A percentile compares a stretch with the other conserved stretches of the same genome.
Evolutionary conservation across 1,140 invertebrate genomes (phyloP).

Genomic region (Contarinia nasturtii): DNA sequence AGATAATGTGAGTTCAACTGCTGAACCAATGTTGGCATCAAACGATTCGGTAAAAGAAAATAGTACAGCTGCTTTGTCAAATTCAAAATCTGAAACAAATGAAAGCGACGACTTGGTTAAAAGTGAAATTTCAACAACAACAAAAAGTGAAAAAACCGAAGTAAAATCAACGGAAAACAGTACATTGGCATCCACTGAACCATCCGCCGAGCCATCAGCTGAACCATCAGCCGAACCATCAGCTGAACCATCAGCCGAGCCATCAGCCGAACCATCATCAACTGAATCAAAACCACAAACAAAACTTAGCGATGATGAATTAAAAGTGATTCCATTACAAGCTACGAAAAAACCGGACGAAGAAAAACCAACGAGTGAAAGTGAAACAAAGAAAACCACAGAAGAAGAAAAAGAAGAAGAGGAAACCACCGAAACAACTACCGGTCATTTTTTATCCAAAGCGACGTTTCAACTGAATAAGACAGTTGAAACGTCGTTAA

Average conservation of each 20-base stretch:
- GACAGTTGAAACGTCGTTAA: conserved; percentile 3
- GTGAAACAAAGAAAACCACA: background rate
- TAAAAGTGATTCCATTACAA: conserved; percentile 2
- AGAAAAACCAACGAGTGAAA: background rate
- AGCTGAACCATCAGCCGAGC: conserved; percentile 5
- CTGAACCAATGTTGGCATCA: background rate
- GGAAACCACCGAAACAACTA: conserved; percentile 3
- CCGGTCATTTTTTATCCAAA: conserved; percentile 6
- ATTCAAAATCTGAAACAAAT: background rate
- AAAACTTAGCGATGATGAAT: conserved; percentile 5
- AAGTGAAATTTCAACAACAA: background rate
- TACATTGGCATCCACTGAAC: background rate
- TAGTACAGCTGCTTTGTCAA: background rate
- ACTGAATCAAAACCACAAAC: conserved; percentile 9
- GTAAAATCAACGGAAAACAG: background rate
- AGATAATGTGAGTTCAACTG: background rate
- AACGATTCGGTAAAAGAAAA: background rate
- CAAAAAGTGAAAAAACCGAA: background rate
- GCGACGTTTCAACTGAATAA: conserved; percentile 6
- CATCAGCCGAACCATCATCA: conserved; percentile 5
- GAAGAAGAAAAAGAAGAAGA: conserved; percentile 2
- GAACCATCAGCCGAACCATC: conserved; percentile 4
- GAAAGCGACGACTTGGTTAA: background rate
- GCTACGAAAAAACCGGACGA: background rate
- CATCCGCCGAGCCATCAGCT: conserved; percentile 3